A percentile compares a stretch with the other conserved stretches of the same genome.
Conservation (phyloP, 2,797 vertebrate genomes). For the Borostomias antarcticus region DNA sequence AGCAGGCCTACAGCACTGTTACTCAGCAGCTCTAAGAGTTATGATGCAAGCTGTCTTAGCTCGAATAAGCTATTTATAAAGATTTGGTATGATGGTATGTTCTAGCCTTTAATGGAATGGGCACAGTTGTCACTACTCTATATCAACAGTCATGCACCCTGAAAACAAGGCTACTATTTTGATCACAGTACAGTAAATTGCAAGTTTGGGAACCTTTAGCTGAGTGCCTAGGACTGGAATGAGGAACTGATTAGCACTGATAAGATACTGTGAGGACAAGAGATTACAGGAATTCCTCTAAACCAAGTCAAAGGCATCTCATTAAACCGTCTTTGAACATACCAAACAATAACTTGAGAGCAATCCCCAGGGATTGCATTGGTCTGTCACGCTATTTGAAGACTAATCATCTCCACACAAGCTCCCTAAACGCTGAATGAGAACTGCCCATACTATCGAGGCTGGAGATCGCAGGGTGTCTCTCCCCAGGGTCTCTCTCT, state of each 20-base stretch:
- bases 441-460: neutral
- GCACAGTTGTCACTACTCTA: slow-evolving; percentile 16
- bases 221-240: no score
- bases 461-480: slow-evolving; percentile 25
- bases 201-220: no score
- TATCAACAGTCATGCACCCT: slow-evolving; percentile 30
- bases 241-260: no score
- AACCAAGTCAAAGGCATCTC: slow-evolving; percentile 52
- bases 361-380: slow-evolving; percentile 36
- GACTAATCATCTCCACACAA: slow-evolving; percentile 45
- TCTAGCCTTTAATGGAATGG: slow-evolving; percentile 12
- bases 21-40: neutral
- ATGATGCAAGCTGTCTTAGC: neutral
- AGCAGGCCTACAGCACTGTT: neutral
- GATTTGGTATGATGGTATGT: no score
- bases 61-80: no score
- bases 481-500: slow-evolving; percentile 29
- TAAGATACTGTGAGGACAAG: no score
- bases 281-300: slow-evolving; percentile 28
- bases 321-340: slow-evolving; percentile 52
- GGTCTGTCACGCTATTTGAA: slow-evolving; percentile 51
- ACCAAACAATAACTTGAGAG: slow-evolving; percentile 32
- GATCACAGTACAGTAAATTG: no score
- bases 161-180: slow-evolving; percentile 38
- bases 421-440: slow-evolving; percentile 21